Base-by-base conservation (phyloP, 2,113 vertebrate genomes). In the Nestor notabilis region DNA sequence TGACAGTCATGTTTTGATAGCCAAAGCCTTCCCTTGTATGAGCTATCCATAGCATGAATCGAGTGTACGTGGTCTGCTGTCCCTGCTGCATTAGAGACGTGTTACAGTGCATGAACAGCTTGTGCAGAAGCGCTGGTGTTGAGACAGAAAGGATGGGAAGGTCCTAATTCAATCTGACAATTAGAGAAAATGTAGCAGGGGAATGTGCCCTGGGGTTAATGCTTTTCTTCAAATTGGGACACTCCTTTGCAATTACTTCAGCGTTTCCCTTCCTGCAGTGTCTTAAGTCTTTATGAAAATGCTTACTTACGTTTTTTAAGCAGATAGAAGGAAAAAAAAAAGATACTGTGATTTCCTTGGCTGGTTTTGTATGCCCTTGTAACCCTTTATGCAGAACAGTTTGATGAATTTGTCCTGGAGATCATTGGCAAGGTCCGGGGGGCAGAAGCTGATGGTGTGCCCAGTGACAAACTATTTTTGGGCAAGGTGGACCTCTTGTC, bases 221-320 rank as follows among this genome's bases (percentile, higher is more conserved):
- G 47, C 31, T 84, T 90, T 70, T 80, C 69, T 84, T 82, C 47
- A 53, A 66, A 71, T 79, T 93, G 43, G 55, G 83, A 50, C 4
- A 3, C 55, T 87, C 56, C 80, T 95, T 94, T 68, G 69, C 65
- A 91, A 83, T 91, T 93, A 60, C 37, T 56, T 90, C 60, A 84
- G 53, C 9, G 13, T 83, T 95, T 82, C 29, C 35, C 35, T 71
- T 92, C 69, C 83, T 64, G 47, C 6, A 3, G 29, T 46, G 64
- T 89, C 46, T 49, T 49, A 16, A 70, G 44, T 68, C 55, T 89
- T 64, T 71, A 37, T 52, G 61, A 87, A 87, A 76, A 94, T 69
- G 47, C 16, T 37, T 83, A 35, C 29, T 39, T 87, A 28, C 5
- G 11, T 14, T 78, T 95, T 91, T 87, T 47, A 82, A 93, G 63